Conservation (phyloP, 1,140 invertebrate genomes). For the Lineus longissimus region DNA sequence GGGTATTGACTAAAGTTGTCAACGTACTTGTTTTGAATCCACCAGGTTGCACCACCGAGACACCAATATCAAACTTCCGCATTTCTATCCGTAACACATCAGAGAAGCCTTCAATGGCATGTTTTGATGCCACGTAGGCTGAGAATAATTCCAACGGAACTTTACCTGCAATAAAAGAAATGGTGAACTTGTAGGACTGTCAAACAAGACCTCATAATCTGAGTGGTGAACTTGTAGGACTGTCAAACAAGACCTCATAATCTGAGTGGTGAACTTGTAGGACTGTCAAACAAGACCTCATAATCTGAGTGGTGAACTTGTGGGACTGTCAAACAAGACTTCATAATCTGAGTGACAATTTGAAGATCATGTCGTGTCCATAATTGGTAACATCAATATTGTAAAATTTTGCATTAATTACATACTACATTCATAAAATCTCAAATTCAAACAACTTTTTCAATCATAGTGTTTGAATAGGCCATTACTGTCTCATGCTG, state of each 20-base stretch:
- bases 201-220: no score
- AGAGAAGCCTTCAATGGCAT: slow-evolving; percentile 75
- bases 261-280: neutral
- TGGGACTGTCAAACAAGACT: neutral
- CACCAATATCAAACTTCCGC: slow-evolving; percentile 70
- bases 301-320: neutral
- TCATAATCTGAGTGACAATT: no score
- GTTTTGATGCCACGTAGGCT: slow-evolving; percentile 71
- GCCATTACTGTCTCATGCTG: no score
- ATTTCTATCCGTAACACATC: slow-evolving; percentile 78
- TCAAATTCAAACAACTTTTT: no score
- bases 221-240: neutral
- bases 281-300: neutral
- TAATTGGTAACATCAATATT: neutral
- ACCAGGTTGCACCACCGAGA: slow-evolving; percentile 72
- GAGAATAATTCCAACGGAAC: slow-evolving; percentile 56
- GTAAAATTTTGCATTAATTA: slow-evolving; percentile 16
- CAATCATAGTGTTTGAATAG: no score
- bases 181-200: neutral
- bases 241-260: slow-evolving; percentile 6
- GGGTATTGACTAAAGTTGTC: neutral
- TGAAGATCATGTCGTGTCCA: neutral
- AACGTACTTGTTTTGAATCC: slow-evolving; percentile 59
- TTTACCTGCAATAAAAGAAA: slow-evolving; percentile 42
- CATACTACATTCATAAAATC: no score